Evolutionary conservation across 2,113 vertebrate species (phyloP), one percentile per base, ranked within the genome.

Genomic region (Dissostichus mawsoni): DNA sequence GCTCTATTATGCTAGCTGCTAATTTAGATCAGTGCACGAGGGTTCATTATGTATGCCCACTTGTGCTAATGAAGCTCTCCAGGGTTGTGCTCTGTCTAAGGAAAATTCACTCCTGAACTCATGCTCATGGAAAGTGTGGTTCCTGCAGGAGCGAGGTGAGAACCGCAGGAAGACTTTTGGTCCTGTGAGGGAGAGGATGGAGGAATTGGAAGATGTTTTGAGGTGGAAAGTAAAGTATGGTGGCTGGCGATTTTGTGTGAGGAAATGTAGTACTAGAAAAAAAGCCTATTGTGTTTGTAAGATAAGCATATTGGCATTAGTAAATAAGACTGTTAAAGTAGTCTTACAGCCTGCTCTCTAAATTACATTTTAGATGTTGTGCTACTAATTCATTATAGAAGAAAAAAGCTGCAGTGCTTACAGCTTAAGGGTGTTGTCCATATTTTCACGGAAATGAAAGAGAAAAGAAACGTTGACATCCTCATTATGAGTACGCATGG

Each of bases 51-150:
- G 78, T 77, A 77, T 85, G 74, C 74, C 59, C 82, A 59, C 78
- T 67, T 78, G 75, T 88, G 85, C 75, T 84, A 84, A 90, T 78
- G 89, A 84, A 69, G 74, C 61, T 89, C 85, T 77, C 71, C 50
- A 29, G 41, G 75, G 65, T 76, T 78, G 9, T n/a, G 70, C 80
- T 80, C 76, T n/a, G 78, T 84, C 74, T 74, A 18, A 82, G 81
- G 81, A 84, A 52, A 56, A 4, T 52, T 76, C 71, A 29, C 41
- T 6, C n/a, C 48, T 66, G 18, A 76, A 55, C 61, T 81, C 76
- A 47, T 53, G 57, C 67, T 41, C 36, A 41, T 74, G 76, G 29
- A 82, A 80, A 75, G 25, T 25, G n/a, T 11, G 45, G 23, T 23
- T 45, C 16, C 11, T 64, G 48, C 52, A 3, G 6, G 12, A 68